Percentiles rank a stretch among this genome's conserved stretches.
Evolutionary conservation across 2,113 vertebrate genomes (phyloP).

Genomic region (Cercocebus atys): DNA sequence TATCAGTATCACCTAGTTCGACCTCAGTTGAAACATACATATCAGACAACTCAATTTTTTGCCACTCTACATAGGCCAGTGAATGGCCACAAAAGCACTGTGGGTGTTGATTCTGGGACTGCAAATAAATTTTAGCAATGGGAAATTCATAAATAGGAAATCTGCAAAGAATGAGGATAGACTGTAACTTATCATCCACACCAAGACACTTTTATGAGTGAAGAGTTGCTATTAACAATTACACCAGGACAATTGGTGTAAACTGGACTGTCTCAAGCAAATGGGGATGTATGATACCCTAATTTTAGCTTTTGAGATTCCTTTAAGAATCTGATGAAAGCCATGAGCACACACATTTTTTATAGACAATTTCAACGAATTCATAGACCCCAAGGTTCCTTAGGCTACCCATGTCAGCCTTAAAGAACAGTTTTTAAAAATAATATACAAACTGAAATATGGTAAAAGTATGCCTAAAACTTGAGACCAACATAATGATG

Average conservation of each 20-base stretch:
- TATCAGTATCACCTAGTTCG: neutral
- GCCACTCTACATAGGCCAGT: neutral
- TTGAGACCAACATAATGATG: neutral
- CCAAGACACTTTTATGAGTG: neutral
- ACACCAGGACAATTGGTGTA: neutral
- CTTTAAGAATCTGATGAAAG: constrained; percentile 1
- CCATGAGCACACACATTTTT: neutral
- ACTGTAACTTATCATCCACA: neutral
- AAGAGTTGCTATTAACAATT: neutral
- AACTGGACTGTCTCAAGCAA: neutral
- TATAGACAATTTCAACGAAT: constrained; percentile 37
- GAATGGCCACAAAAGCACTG: neutral
- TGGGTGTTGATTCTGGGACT: neutral
- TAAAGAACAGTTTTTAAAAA: constrained; percentile 39
- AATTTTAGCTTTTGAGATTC: constrained; percentile 16
- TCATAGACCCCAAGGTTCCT: neutral
- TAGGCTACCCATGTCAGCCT: neutral
- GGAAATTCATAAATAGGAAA: neutral
- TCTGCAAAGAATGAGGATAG: neutral
- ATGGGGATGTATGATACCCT: neutral
- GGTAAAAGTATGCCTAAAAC: neutral
- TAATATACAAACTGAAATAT: neutral
- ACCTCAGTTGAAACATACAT: neutral
- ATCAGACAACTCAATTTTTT: neutral
- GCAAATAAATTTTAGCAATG: neutral